Conservation (phyloP, 2,797 vertebrate genomes). For the Heteromormyrus szaboi region DNA sequence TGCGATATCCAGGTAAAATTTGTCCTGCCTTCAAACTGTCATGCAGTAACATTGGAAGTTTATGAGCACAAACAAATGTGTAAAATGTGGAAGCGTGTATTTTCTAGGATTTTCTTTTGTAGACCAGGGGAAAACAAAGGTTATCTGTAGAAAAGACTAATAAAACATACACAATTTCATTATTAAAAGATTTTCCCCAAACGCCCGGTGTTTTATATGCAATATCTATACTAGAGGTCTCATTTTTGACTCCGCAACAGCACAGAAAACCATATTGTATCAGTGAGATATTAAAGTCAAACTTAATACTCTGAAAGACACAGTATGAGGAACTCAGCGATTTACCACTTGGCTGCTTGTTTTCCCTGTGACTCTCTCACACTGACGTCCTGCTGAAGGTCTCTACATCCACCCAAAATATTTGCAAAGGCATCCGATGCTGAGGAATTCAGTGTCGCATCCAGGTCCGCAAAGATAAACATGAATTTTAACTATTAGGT, state of each 20-base stretch:
- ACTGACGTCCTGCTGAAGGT: not conserved
- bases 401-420: not conserved
- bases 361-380: not conserved
- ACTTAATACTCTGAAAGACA: not conserved
- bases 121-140: not conserved
- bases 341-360: not conserved
- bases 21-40: not conserved
- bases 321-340: not conserved
- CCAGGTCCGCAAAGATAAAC: not conserved
- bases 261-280: slow-evolving; percentile 1
- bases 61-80: not conserved
- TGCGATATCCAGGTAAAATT: not conserved
- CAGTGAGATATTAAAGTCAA: not conserved
- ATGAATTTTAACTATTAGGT: not conserved
- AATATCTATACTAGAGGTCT: not conserved
- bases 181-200: not conserved
- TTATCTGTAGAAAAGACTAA: not conserved
- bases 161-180: not conserved
- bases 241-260: not conserved
- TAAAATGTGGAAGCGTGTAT: not conserved
- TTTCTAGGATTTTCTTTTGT: not conserved
- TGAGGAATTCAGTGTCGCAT: not conserved
- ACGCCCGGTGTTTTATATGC: not conserved
- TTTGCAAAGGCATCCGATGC: not conserved
- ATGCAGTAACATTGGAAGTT: not conserved